These are phyloP conservation scores for Lepilemur septentrionalis DNA, from an alignment of 2,797 vertebrate species.

Conservation along the genomic window DNA sequence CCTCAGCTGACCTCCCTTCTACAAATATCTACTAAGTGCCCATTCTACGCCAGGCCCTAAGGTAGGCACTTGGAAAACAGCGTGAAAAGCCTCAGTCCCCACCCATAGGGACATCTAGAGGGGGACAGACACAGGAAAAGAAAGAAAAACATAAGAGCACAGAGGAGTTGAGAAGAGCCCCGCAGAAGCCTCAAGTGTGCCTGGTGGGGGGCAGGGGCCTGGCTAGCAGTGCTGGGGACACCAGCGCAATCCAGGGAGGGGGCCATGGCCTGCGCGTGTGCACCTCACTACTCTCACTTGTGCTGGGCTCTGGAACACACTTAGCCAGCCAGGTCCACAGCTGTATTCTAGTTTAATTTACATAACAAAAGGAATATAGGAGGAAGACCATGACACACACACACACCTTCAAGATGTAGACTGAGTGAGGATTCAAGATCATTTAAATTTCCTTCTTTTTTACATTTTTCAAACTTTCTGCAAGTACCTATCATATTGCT, in stretches of 20 bases:
- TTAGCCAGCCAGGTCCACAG: neutral
- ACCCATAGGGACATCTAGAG: neutral
- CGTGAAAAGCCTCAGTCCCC: neutral
- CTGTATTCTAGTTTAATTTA: neutral
- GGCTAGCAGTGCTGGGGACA: neutral
- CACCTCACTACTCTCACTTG: neutral
- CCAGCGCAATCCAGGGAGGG: neutral
- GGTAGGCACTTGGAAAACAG: neutral
- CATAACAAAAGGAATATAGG: neutral
- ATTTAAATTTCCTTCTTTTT: neutral
- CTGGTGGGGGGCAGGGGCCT: rapidly evolving
- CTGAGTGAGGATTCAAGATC: neutral
- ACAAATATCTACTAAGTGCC: neutral
- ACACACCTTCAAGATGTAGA: neutral
- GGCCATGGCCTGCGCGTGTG: rapidly evolving
- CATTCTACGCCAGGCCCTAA: neutral
- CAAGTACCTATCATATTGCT: neutral
- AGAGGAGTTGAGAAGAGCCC: neutral
- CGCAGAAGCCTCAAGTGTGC: neutral
- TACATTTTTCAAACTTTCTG: neutral
- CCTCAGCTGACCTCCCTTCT: neutral
- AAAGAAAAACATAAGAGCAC: neutral
- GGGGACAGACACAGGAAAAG: neutral
- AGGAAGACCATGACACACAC: neutral
- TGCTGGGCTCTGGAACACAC: neutral